phyloP scores from a whole-genome alignment of 2,888 invertebrate species.

The Carpatolechia fugitivella region DNA sequence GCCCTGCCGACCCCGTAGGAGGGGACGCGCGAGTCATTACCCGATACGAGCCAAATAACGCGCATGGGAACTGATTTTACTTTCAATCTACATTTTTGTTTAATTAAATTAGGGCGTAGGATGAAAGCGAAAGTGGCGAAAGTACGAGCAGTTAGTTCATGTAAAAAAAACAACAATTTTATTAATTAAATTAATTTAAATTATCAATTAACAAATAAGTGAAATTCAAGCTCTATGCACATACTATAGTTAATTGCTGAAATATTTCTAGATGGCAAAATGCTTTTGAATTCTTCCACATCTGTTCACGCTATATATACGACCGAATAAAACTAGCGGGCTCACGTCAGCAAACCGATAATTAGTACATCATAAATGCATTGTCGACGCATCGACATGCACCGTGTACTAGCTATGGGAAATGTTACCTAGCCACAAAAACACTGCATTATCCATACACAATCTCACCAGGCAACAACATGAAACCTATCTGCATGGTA shows the following conservation, averaged over 20 bases:
- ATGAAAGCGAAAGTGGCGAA: neutral
- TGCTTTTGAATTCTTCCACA: too few relatives aligned
- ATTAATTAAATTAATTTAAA: too few relatives aligned
- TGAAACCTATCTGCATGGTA: neutral
- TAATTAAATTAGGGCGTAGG: neutral
- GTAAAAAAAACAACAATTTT: too few relatives aligned
- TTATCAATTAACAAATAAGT: too few relatives aligned
- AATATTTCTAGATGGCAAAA: too few relatives aligned
- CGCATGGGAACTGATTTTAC: conserved; percentile 62
- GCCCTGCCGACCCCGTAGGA: conserved; percentile 30
- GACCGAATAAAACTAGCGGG: neutral
- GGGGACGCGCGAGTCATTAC: conserved; percentile 62
- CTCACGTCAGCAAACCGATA: neutral
- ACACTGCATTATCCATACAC: neutral
- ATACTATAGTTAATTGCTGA: too few relatives aligned
- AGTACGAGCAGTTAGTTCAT: too few relatives aligned
- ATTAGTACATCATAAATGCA: neutral
- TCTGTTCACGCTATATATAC: too few relatives aligned
- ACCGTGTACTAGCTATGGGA: neutral
- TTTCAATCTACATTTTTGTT: neutral
- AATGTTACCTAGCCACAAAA: neutral
- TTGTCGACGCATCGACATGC: neutral
- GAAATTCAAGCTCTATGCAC: too few relatives aligned
- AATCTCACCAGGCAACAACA: neutral
- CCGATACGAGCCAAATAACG: conserved; percentile 61